Percentiles rank a stretch among this genome's conserved stretches.
Conservation (phyloP, 2,797 vertebrate genomes). For the Ptychobarbus kaznakovi region DNA sequence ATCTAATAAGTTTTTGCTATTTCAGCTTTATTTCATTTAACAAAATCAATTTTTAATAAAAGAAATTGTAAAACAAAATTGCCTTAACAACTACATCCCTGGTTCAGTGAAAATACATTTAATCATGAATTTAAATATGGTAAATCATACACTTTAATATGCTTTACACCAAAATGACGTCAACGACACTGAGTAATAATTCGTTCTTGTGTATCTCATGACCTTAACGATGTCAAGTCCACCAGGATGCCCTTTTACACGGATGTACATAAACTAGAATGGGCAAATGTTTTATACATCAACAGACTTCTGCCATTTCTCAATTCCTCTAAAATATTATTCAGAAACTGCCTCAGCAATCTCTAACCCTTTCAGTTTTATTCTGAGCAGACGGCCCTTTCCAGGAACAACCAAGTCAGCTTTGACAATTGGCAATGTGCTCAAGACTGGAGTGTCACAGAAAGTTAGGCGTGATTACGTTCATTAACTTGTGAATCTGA, state of each 20-base stretch:
- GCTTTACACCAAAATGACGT: not conserved
- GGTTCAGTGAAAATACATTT: not conserved
- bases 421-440: conserved; percentile 30
- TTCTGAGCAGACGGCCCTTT: conserved; percentile 34
- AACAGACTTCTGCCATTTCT: not conserved
- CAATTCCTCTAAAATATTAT: not conserved
- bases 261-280: not conserved
- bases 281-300: not conserved
- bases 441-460: not conserved
- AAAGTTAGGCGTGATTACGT: conserved; percentile 17
- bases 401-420: conserved; percentile 23
- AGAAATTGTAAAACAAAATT: too few species aligned
- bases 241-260: not conserved
- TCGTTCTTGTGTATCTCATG: not conserved
- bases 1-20: not conserved
- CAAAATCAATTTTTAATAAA: not conserved
- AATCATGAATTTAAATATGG: not conserved
- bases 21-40: not conserved
- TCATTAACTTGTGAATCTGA: conserved; percentile 40
- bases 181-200: not conserved
- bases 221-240: not conserved
- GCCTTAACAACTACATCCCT: not conserved
- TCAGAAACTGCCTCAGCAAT: too few species aligned
- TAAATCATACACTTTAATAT: not conserved
- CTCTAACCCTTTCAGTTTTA: not conserved